Conservation (phyloP, 1,140 invertebrate genomes). For the Lepidurus packardi region DNA sequence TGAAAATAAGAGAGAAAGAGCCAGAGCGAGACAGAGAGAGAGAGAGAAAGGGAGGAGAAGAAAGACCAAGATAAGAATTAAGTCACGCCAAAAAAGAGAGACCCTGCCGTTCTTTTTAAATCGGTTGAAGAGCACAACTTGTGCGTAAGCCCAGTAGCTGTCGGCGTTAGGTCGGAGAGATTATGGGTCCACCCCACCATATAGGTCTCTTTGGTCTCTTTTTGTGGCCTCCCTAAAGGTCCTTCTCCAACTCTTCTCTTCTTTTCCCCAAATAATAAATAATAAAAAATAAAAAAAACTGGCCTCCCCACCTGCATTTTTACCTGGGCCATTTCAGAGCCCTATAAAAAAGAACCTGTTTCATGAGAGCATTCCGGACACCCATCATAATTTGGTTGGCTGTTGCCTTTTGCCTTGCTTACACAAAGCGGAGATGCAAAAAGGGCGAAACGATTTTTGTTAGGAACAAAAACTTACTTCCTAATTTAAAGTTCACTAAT, state of each 20-base stretch:
- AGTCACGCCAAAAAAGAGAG: slow-evolving; percentile 15
- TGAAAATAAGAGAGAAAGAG: not conserved
- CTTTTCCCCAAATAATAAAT: slow-evolving; percentile 11
- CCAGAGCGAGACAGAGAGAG: not conserved
- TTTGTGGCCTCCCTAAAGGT: slow-evolving; percentile 5
- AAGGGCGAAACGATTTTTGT: not conserved
- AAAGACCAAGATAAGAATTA: not conserved
- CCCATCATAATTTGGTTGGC: slow-evolving; percentile 21
- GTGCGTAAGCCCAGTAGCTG: slow-evolving; percentile 20
- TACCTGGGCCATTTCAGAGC: slow-evolving; percentile 18
- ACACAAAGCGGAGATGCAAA: slow-evolving; percentile 10
- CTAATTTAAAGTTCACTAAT: not conserved
- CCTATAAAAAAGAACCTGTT: slow-evolving; percentile 19
- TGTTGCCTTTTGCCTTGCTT: slow-evolving; percentile 8
- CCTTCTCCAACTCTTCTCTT: slow-evolving; percentile 4
- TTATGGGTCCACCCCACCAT: slow-evolving; percentile 9
- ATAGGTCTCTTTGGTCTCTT: not conserved
- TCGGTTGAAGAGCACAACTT: slow-evolving; percentile 17
- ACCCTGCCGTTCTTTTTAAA: slow-evolving; percentile 9
- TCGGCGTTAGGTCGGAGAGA: slow-evolving; percentile 6
- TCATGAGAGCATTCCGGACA: slow-evolving; percentile 18
- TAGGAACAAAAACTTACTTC: not conserved
- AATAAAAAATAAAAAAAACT: not conserved
- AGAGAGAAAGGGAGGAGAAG: not conserved
- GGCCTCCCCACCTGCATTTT: slow-evolving; percentile 5